A percentile compares a stretch with the other conserved stretches of the same genome.
Conservation (phyloP, 2,113 vertebrate species). For the Periophthalmus modestus region DNA sequence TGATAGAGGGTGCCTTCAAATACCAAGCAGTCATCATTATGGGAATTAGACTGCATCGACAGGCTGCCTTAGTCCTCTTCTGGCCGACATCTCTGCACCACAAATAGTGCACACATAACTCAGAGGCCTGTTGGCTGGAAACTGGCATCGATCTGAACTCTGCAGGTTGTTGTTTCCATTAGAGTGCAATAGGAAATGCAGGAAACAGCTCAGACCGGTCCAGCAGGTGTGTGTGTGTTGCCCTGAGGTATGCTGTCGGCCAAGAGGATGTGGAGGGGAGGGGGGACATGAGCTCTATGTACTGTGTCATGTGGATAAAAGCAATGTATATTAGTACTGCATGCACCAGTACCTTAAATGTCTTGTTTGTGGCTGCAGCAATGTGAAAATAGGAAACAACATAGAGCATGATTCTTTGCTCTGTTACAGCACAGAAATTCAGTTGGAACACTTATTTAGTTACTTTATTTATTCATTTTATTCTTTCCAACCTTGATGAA, state of each 20-base stretch:
- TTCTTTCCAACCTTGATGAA: not conserved
- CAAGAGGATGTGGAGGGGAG: not conserved
- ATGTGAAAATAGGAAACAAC: not conserved
- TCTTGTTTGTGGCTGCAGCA: not conserved
- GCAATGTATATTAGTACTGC: not conserved
- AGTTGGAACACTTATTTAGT: too few species aligned
- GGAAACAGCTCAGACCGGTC: conserved; percentile 59
- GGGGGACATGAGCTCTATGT: conserved; percentile 30
- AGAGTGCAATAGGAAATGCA: conserved; percentile 32
- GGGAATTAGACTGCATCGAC: conserved; percentile 57
- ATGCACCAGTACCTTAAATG: not conserved
- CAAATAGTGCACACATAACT: conserved; percentile 41
- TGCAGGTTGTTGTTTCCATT: conserved; percentile 47
- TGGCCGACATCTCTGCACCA: conserved; percentile 31
- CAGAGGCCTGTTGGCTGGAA: conserved; percentile 45
- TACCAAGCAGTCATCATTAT: conserved; percentile 54
- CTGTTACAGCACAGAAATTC: too few species aligned
- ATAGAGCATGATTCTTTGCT: not conserved
- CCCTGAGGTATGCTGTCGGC: conserved; percentile 51
- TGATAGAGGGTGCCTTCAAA: conserved; percentile 56
- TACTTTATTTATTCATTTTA: too few species aligned
- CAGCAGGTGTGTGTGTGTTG: conserved; percentile 37
- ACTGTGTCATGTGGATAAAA: not conserved
- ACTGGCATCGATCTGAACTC: conserved; percentile 57
- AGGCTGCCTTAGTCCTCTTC: conserved; percentile 24